Evolutionary conservation across 2,888 invertebrate genomes (phyloP).

Genomic region (Latrodectus elegans): DNA sequence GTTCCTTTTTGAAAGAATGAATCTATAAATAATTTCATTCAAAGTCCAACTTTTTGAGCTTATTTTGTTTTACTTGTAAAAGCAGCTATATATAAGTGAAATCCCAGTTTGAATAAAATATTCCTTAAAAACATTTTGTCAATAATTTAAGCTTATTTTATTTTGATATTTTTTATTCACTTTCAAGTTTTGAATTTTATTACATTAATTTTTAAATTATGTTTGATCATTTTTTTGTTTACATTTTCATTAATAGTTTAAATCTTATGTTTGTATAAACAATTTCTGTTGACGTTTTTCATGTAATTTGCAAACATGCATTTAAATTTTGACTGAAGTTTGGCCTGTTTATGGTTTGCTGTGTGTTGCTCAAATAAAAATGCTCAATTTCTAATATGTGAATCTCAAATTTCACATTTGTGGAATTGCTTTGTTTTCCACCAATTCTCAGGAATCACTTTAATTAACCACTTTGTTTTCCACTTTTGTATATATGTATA

Average conservation of each 20-base stretch:
- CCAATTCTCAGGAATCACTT: conserved; percentile 44
- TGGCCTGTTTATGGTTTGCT: too few relatives aligned
- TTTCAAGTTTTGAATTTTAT: background rate
- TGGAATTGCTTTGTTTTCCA: conserved; percentile 16
- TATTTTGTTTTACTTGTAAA: conserved; percentile 15
- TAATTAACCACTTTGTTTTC: conserved; percentile 18
- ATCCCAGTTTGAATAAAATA: too few relatives aligned
- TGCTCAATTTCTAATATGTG: conserved; percentile 36
- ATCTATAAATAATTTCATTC: background rate
- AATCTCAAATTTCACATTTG: conserved; percentile 23
- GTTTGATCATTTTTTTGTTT: background rate
- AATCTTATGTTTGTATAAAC: background rate
- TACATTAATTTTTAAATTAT: conserved; percentile 2
- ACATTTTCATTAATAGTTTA: background rate
- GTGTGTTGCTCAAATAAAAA: background rate
- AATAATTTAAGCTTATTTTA: background rate
- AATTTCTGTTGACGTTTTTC: background rate
- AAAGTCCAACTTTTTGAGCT: conserved; percentile 30
- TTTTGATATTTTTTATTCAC: background rate
- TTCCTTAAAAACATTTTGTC: too few relatives aligned
- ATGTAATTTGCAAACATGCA: background rate
- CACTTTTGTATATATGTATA: conserved; percentile 42
- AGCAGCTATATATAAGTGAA: too few relatives aligned
- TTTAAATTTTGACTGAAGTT: background rate
- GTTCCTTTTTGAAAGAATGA: background rate